These are phyloP conservation scores for Calliphora vicina DNA, from an alignment of 1,140 invertebrate species.

Conservation along the genomic window DNA sequence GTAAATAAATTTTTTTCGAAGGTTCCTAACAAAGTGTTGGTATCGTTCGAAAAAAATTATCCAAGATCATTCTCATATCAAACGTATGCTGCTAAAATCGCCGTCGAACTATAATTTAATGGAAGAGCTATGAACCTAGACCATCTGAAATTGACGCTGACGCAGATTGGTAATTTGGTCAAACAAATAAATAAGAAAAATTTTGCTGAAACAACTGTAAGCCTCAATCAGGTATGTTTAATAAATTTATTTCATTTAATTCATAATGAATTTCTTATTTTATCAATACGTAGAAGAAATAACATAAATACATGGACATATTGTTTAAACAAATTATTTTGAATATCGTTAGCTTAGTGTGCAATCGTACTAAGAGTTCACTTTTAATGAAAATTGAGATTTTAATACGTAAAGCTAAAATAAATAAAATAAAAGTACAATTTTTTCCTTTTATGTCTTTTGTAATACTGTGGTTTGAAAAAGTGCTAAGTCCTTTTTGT, in stretches of 20 bases:
- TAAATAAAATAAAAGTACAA: too few species aligned
- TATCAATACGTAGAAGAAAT: too few species aligned
- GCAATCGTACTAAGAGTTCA: too few species aligned
- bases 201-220: slow-evolving; percentile 77
- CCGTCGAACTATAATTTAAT: slow-evolving; percentile 38
- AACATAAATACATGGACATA: too few species aligned
- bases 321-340: too few species aligned
- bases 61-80: slow-evolving; percentile 6
- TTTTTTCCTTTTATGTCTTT: too few species aligned
- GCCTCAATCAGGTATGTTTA: slow-evolving; percentile 65
- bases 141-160: slow-evolving; percentile 39
- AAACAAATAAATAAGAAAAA: slow-evolving; percentile 95
- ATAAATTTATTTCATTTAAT: background rate
- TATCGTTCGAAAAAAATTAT: slow-evolving; percentile 4
- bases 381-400: too few species aligned
- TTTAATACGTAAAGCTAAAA: too few species aligned
- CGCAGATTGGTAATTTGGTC: slow-evolving; percentile 97
- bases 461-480: too few species aligned
- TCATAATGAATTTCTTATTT: background rate
- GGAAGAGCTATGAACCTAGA: slow-evolving; percentile 42
- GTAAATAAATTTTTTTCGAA: slow-evolving; percentile 16
- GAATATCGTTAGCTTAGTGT: too few species aligned
- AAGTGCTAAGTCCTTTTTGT: too few species aligned
- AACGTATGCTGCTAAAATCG: slow-evolving; percentile 25
- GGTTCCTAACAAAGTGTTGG: background rate